Evolutionary conservation across 2,113 vertebrate species (phyloP).

Genomic region (Petrocephalus zakoni): DNA sequence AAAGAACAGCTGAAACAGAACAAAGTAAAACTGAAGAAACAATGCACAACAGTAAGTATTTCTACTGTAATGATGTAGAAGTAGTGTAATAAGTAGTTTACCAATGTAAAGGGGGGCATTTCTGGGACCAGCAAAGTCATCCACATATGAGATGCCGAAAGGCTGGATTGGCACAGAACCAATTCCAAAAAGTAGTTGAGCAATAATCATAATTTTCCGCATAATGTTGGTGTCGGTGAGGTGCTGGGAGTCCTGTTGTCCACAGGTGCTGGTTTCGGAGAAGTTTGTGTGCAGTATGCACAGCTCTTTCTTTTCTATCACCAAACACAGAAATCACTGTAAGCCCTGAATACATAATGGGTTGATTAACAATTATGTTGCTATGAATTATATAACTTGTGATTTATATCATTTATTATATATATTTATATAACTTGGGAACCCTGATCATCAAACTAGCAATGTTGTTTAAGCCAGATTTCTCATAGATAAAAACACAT

Average conservation of each 20-base stretch:
- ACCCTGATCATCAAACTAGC: neutral
- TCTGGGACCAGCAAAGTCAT: conserved; percentile 79
- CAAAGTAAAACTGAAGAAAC: neutral
- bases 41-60: neutral
- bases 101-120: conserved; percentile 89
- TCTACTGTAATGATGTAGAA: neutral
- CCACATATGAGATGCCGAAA: conserved; percentile 91
- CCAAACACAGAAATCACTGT: neutral
- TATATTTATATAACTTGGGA: neutral
- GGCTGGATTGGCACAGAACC: conserved; percentile 94
- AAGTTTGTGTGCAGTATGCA: conserved; percentile 44
- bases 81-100: conserved; percentile 34
- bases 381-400: neutral
- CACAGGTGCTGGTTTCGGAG: conserved; percentile 39
- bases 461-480: neutral
- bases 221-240: conserved; percentile 65
- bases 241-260: conserved; percentile 34
- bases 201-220: conserved; percentile 82
- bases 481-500: neutral
- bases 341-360: neutral
- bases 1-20: conserved; percentile 77
- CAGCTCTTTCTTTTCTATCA: conserved; percentile 49
- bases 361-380: neutral
- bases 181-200: conserved; percentile 83
- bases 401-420: too few relatives aligned